Evolutionary conservation across 2,797 vertebrate genomes (phyloP), one percentile per base, ranked within the genome.

Genomic region (Melanogrammus aeglefinus): DNA sequence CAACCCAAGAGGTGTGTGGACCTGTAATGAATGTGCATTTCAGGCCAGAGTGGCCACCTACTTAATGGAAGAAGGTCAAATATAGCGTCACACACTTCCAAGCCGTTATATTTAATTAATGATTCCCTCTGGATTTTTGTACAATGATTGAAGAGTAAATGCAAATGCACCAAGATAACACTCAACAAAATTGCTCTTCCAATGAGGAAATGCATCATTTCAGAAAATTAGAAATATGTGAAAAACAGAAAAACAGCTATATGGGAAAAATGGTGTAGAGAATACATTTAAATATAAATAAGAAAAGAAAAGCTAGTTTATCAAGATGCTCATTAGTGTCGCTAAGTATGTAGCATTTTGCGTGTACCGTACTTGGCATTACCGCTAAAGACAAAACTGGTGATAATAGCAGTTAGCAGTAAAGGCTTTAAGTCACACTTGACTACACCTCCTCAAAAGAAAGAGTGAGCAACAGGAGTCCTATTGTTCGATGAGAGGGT

Each of bases 71-170:
- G 83, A 82, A 85, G 88, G 88, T 86, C 70, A 21, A 89, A 89
- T 79, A 86, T 84, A 76, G 86, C 76, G 29, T 16, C 72, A 44
- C 69, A 73, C 78, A 76, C 57, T 24, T 82, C 80, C n/a, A 84
- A 82, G 83, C 82, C n/a, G 82, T 87, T 87, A 81, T 79, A 82
- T 79, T 79, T 82, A 88, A 89, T 88, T 78, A 81, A 75, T n/a
- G 81, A 76, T 6, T n/a, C 78, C 84, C 82, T 84, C n/a, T n/a
- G n/a, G 84, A 86, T 84, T 81, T 79, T 66, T 69, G 24, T 33
- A 51, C 31, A 83, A 75, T 80, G 74, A 84, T 74, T 78, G 63
- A 27, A 69, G n/a, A 69, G n/a, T n/a, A 63, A 63, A 63, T 12
- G n/a, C 9, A 69, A 16, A 24, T 16, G 63, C 27, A 24, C 9